Evolutionary conservation across 2,113 vertebrate species (phyloP).

Genomic region (Neodontobutis hainanensis): DNA sequence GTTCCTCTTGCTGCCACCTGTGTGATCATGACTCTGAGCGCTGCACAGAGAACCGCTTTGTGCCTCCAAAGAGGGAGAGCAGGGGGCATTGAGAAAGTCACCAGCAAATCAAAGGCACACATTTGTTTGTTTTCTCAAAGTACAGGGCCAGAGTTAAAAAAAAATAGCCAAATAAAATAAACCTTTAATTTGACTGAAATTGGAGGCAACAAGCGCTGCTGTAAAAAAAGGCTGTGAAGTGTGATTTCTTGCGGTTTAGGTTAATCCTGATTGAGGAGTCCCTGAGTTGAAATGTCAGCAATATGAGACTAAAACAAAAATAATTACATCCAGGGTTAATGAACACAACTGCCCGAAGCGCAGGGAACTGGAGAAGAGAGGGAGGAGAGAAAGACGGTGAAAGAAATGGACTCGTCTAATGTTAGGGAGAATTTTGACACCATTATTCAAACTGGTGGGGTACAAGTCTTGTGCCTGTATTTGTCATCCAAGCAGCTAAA

Average conservation of each 20-base stretch:
- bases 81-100: slow-evolving; percentile 42
- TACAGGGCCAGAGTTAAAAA: slow-evolving; percentile 51
- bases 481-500: slow-evolving; percentile 38
- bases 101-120: slow-evolving; percentile 65
- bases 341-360: slow-evolving; percentile 69
- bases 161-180: slow-evolving; percentile 77
- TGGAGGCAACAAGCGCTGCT: slow-evolving; percentile 77
- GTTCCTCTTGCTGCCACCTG: slow-evolving; percentile 48
- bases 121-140: slow-evolving; percentile 72
- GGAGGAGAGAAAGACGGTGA: background rate
- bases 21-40: slow-evolving; percentile 25
- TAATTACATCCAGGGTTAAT: slow-evolving; percentile 77
- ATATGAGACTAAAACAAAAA: slow-evolving; percentile 81
- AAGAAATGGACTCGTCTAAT: slow-evolving; percentile 9
- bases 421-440: slow-evolving; percentile 20
- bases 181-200: slow-evolving; percentile 80
- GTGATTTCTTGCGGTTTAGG: slow-evolving; percentile 77
- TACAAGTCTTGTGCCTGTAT: slow-evolving; percentile 41
- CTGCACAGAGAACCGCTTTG: slow-evolving; percentile 60
- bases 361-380: slow-evolving; percentile 12
- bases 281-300: slow-evolving; percentile 80
- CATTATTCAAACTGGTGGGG: slow-evolving; percentile 40
- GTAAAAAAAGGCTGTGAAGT: slow-evolving; percentile 73
- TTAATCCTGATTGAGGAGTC: slow-evolving; percentile 81
- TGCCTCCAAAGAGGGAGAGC: slow-evolving; percentile 29